These are phyloP conservation scores for Zoanthus gigantus DNA, from an alignment of 92 coral and sea anemone genomes.

Conservation along the genomic window DNA sequence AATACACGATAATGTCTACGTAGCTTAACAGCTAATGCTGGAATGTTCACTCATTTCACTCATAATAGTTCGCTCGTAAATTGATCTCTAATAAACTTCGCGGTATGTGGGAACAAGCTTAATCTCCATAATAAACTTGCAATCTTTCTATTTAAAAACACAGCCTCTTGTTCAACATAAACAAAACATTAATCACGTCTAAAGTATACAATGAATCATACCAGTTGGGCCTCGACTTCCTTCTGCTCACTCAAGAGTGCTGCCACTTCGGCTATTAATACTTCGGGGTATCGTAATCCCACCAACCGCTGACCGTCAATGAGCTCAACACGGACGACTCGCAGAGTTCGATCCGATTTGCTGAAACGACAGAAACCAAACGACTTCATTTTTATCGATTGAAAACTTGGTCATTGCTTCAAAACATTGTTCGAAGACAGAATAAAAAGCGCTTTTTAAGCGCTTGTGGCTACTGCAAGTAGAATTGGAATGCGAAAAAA, in stretches of 20 bases:
- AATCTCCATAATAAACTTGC: not conserved
- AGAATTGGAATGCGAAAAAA: no score
- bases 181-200: not conserved
- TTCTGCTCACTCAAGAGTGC: constrained; percentile 83
- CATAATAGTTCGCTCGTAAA: no score
- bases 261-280: constrained; percentile 90
- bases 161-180: not conserved
- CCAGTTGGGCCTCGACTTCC: constrained; percentile 64
- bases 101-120: no score
- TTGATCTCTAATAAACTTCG: no score
- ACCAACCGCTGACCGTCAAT: constrained; percentile 98
- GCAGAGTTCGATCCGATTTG: constrained; percentile 88
- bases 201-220: constrained; percentile 36
- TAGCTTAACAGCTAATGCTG: no score
- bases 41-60: no score
- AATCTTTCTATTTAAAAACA: not conserved
- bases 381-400: not conserved
- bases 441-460: no score
- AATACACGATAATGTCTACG: no score
- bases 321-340: constrained; percentile 97
- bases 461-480: no score
- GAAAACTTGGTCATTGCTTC: not conserved
- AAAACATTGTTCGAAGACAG: no score
- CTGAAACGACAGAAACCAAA: constrained; percentile 48
- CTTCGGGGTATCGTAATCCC: constrained; percentile 96